Evolutionary conservation across 2,888 invertebrate species (phyloP), one percentile per base, ranked within the genome.

Genomic region (Meteorus colon): DNA sequence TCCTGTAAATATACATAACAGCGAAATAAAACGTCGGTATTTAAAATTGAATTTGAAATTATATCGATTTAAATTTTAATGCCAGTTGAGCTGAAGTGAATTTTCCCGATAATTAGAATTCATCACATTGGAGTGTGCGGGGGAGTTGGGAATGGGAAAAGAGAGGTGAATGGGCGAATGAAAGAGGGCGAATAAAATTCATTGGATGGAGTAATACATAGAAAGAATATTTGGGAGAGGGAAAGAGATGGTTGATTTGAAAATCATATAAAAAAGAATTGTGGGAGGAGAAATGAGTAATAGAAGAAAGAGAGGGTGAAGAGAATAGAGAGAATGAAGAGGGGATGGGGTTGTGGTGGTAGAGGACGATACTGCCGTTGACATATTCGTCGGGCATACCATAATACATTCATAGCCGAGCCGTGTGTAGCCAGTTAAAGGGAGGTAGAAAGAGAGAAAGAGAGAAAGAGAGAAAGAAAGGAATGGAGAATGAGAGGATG

Each of bases 391-490:
- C 82, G 78, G 81, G 85, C 84, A 85, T 83, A 82, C 41, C 81
- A 84, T 87, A 87, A 88, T 85, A 84, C 87, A 86, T 88, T 86
- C 84, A 86, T 87, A 84, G 81, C 77, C 80, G 63, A 45, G 62
- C 72, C 31, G 77, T 79, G 81, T 80, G 79, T 76, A 82, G 82
- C 45, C 27, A 48, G 45, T 82, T 78, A 79, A 81, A 82, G 81
- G 83, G 63, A 82, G 80, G 81, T 82, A 63, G 63, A 63, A 8
- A 63, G 31, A 8, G 66, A 66, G 24, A 66, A 45, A 66, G 29
- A 3, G n/a, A 68, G 63, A 34, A 10, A 63, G 34, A n/a, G 66
- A 66, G 12, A 45, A 24, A 24, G 45, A 66, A 45, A 66, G 29
- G 14, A 19, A 68, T 34, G 34, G 45, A 66, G 37, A 66, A 37